A percentile compares a stretch with the other conserved stretches of the same genome.
phyloP scores from a whole-genome alignment of 1,140 invertebrate species.

The Ditylenchus dipsaci region DNA sequence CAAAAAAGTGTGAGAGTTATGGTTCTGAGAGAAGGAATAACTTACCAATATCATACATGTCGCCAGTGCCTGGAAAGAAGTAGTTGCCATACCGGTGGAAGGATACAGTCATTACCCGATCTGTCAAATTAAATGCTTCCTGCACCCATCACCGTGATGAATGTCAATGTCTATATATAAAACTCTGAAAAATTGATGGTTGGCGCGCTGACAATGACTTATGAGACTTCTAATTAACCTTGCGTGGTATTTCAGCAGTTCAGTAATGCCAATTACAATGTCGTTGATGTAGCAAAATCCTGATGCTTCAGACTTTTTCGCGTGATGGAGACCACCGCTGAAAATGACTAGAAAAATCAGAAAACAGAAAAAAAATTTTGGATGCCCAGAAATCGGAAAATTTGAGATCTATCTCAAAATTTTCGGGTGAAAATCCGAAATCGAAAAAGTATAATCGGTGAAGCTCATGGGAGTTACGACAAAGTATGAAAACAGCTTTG shows the following conservation, averaged over 20 bases:
- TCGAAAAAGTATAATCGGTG: no score
- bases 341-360: background rate
- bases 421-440: no score
- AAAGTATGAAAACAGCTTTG: no score
- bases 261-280: conserved; percentile 84
- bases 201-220: background rate
- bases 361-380: no score
- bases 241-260: conserved; percentile 71
- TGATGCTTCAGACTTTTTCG: conserved; percentile 97
- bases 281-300: conserved; percentile 98
- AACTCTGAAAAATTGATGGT: conserved; percentile 68
- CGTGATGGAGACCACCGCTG: conserved; percentile 92
- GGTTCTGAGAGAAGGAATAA: no score
- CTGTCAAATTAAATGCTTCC: conserved; percentile 96
- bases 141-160: conserved; percentile 99
- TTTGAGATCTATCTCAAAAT: no score
- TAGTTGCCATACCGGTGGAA: conserved; percentile 98
- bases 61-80: conserved; percentile 90
- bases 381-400: no score
- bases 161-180: conserved; percentile 99
- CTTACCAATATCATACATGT: conserved; percentile 94
- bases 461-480: no score
- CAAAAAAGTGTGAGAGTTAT: no score
- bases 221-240: conserved; percentile 18
- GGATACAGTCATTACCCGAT: conserved; percentile 97